Conservation (phyloP, 2,113 vertebrate genomes). For the Ciconia stormi region DNA sequence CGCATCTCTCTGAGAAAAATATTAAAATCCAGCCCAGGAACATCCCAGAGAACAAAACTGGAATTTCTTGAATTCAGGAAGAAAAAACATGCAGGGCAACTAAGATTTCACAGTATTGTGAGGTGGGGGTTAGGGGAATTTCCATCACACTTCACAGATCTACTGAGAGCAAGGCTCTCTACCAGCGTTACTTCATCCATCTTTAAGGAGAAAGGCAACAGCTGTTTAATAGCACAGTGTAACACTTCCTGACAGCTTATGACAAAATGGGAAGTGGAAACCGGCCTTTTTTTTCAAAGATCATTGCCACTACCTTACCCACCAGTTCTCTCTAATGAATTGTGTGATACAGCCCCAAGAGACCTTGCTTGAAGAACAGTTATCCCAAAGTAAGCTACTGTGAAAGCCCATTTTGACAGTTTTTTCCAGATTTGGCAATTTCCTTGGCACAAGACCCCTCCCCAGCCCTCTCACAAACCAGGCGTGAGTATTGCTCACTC, state of each 20-base stretch:
- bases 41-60: neutral
- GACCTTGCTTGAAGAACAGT: neutral
- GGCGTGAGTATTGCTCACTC: neutral
- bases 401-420: neutral
- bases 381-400: neutral
- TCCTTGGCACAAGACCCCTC: neutral
- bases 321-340: neutral
- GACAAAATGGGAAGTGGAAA: constrained; percentile 37
- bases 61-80: neutral
- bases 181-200: neutral
- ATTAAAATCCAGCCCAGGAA: neutral
- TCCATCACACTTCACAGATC: neutral
- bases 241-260: neutral
- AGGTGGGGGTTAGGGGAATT: neutral
- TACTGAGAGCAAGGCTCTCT: neutral
- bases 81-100: neutral
- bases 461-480: neutral
- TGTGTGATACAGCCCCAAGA: neutral
- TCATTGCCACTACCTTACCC: neutral
- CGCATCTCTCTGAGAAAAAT: neutral
- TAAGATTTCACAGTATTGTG: neutral
- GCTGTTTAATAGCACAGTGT: neutral
- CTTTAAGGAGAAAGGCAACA: neutral
- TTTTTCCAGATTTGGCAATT: neutral
- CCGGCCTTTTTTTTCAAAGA: neutral